Evolutionary conservation across 2,113 vertebrate genomes (phyloP).

Genomic region (Accipiter virgatus): DNA sequence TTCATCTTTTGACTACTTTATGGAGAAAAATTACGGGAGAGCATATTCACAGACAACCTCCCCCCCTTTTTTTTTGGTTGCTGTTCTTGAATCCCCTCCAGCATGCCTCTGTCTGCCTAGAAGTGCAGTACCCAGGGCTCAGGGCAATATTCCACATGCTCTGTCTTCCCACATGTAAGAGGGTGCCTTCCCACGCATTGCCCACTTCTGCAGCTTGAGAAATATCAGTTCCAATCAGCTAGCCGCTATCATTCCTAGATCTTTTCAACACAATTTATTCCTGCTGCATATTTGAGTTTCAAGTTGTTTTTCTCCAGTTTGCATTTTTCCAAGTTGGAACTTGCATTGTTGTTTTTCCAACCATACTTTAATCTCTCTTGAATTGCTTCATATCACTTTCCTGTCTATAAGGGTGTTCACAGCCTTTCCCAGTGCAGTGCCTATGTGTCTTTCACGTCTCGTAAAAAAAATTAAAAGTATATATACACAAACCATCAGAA

Average conservation of each 20-base stretch:
- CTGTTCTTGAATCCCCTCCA: background rate
- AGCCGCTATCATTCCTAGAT: background rate
- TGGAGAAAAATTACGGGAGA: background rate
- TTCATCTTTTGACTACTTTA: background rate
- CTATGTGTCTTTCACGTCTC: background rate
- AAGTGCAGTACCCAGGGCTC: background rate
- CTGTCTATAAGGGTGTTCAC: background rate
- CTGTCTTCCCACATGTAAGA: conserved; percentile 26
- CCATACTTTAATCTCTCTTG: background rate
- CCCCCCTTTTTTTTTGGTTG: background rate
- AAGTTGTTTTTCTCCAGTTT: conserved; percentile 27
- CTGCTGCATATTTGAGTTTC: conserved; percentile 5
- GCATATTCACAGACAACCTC: background rate
- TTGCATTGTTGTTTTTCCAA: conserved; percentile 22
- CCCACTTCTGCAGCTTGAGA: conserved; percentile 22
- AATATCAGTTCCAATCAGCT: background rate
- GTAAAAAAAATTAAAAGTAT: background rate
- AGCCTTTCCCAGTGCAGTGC: background rate
- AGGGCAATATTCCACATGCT: background rate
- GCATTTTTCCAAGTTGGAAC: conserved; percentile 48
- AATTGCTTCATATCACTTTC: background rate
- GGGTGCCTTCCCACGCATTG: background rate
- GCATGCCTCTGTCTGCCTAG: background rate
- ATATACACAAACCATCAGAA: background rate
- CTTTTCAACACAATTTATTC: background rate